phyloP scores from a whole-genome alignment of 2,888 invertebrate species.

The Hartigia nigra region DNA sequence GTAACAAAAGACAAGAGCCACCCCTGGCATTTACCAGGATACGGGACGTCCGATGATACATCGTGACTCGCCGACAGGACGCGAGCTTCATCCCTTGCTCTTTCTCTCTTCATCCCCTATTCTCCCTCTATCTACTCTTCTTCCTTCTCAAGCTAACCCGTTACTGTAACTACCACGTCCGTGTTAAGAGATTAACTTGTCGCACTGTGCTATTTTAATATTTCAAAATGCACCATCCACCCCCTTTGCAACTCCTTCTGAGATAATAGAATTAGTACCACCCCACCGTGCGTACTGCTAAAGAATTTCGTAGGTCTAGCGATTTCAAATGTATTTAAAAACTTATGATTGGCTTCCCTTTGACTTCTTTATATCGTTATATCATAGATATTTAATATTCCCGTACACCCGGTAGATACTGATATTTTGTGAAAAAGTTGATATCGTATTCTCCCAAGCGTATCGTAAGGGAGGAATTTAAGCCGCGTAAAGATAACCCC shows the following conservation, averaged over 20 bases:
- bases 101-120: conserved; percentile 9
- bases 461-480: not conserved
- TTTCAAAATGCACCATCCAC: conserved; percentile 29
- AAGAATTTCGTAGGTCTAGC: not conserved
- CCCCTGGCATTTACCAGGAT: conserved; percentile 38
- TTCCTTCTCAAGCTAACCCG: conserved; percentile 17
- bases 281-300: not conserved
- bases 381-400: not conserved
- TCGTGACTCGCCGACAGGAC: conserved; percentile 30
- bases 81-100: conserved; percentile 10
- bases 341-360: not conserved
- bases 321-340: not conserved
- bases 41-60: conserved; percentile 42
- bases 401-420: not conserved
- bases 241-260: not conserved
- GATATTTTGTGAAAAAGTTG: not conserved
- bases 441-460: not conserved
- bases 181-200: conserved; percentile 58
- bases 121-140: conserved; percentile 2
- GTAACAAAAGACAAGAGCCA: conserved; percentile 17
- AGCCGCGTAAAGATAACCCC: not conserved
- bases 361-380: not conserved
- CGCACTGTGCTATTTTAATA: conserved; percentile 52
- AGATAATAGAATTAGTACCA: not conserved
- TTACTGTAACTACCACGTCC: conserved; percentile 33